Evolutionary conservation across 2,888 invertebrate genomes (phyloP), one percentile per base, ranked within the genome.

Genomic region (Chrysolina oricalcia): DNA sequence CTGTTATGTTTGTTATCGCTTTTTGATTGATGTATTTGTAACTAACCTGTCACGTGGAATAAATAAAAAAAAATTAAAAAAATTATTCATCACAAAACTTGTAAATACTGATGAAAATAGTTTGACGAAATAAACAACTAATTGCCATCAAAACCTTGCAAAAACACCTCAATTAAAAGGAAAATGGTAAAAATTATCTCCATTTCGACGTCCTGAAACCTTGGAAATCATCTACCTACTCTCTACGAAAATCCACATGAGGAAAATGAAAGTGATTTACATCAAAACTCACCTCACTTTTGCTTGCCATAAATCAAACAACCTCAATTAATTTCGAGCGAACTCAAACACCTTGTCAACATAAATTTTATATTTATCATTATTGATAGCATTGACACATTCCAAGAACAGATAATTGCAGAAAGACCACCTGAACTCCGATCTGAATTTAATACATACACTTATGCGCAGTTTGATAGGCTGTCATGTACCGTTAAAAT

Each of bases 291-390:
- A 23, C 15, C 35, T 35, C 27, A 8, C 59, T 19, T 13, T 10
- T 23, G 35, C 9, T 10, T 9, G n/a, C n/a, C 17, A 59, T 59
- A 59, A 59, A 59, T 59, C 59, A 59, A 59, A 15, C 15, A n/a
- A 59, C 35, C 59, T 27, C 15, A 17, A 59, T 23, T 35, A 27
- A 35, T 35, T 59, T 59, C 59, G n/a, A 27, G 1, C 2, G 59
- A 35, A 59, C 27, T 59, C 59, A 35, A 59, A 59, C 59, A 59
- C 59, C 59, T 59, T 59, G 59, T 59, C 59, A 23, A 59, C 59
- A 59, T 59, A 59, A 59, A 59, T 59, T 59, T 59, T 35, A 27
- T 59, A 59, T 59, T 59, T 27, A 59, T 59, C n/a, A 59, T 59
- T 27, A 59, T 27, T n/a, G 59, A 27, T 59, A 59, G 59, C 59